Base-by-base conservation (phyloP, 2,888 invertebrate genomes). In the Unio delphinus region DNA sequence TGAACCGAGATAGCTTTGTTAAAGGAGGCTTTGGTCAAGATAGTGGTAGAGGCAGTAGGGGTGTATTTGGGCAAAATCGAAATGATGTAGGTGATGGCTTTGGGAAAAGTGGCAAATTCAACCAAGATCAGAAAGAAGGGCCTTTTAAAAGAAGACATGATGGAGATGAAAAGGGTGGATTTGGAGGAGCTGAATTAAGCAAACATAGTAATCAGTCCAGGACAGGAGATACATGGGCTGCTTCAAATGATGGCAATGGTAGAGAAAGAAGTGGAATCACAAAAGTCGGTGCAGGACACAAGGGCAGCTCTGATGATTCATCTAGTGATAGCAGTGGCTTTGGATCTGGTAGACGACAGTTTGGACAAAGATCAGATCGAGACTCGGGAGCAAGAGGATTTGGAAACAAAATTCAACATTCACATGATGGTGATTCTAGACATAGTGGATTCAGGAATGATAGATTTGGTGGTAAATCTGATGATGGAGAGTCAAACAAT, bases 1-100 rank as follows among this genome's bases (percentile, higher is more conserved):
- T 45, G 67, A n/a, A 55, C 58, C 20, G 68, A 56, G 57, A 57
- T 59, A 57, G 18, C 30, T 26, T 61, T 54, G 23, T 34, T 18
- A 23, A 18, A 18, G 68, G 20, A 30, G 20, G 23, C 23, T 20
- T 26, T 23, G 56, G 64, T n/a, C 28, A 45, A 20, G 68, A 65
- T 57, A 66, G 68, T 8, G 45, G 59, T 59, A 65, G 67, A 30
- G 57, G 67, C 20, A 58, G 65, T 18, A 20, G 54, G 28, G 68
- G 57, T 17, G n/a, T 63, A 18, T 58, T 57, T 64, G 60, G 68
- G 8, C 61, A 67, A 18, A 63, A 64, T 63, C 60, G 72, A 61
- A 61, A 60, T 28, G 57, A 64, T 23, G 65, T n/a, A 17, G 56
- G 72, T 34, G 71, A 65, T 55, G 68, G 72, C 11, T 61, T 61